These are phyloP conservation scores for Myanophis thanlyinensis DNA, from an alignment of 2,113 vertebrate species.

Conservation along the genomic window DNA sequence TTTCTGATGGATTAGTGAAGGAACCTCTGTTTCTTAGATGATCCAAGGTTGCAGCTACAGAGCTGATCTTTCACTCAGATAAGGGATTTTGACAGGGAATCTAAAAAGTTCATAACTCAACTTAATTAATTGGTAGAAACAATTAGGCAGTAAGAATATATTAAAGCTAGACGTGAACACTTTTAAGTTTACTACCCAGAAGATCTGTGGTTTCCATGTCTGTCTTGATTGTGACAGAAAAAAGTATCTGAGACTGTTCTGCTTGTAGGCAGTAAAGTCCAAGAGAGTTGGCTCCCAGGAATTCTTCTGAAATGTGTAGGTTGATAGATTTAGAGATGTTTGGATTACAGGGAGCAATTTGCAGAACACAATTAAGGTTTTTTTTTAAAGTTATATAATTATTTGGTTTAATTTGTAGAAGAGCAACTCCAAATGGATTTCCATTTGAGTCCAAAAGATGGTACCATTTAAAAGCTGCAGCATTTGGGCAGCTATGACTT, in stretches of 20 bases:
- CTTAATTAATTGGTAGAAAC: conserved; percentile 29
- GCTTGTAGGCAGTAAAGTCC: not conserved
- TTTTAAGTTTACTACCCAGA: not conserved
- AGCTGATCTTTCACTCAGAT: conserved; percentile 41
- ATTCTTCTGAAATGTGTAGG: not conserved
- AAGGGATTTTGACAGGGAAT: conserved; percentile 31
- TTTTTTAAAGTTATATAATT: not conserved
- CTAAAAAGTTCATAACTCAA: conserved; percentile 17
- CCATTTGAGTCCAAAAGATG: not conserved
- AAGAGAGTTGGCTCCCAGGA: not conserved
- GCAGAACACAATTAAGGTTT: not conserved
- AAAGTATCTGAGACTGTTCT: too few species aligned
- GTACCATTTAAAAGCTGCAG: not conserved
- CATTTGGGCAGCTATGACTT: not conserved
- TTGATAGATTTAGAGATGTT: not conserved
- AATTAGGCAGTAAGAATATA: accelerated
- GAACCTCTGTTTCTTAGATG: conserved; percentile 15
- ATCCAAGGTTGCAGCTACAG: conserved; percentile 25
- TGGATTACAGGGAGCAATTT: not conserved
- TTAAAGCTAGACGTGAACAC: not conserved
- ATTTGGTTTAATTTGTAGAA: not conserved
- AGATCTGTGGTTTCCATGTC: not conserved
- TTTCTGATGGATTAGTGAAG: not conserved
- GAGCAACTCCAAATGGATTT: not conserved
- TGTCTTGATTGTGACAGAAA: not conserved